Base-by-base conservation (phyloP, 2,888 invertebrate genomes). In the Erebia ligea region DNA sequence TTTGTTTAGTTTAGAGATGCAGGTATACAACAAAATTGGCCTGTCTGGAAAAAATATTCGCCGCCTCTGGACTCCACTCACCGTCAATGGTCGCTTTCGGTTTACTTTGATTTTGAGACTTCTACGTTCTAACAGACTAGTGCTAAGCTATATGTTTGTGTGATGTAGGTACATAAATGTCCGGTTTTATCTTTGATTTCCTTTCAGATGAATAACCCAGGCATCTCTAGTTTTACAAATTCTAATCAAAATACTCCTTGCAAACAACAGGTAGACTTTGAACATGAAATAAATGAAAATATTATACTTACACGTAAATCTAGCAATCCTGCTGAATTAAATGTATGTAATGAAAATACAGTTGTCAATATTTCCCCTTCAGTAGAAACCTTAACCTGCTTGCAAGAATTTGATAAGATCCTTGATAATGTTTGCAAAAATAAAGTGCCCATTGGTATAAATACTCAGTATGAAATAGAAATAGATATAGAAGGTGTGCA, bases 151-250 rank as follows among this genome's bases (percentile, higher is more conserved):
- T 10, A 1, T 2, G 9, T 42, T 42, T 8, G 42, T 42, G 10
- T 42, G 34, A 5, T 25, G n/a, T 34, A 58, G 25, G 19, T 21
- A 3, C 6, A 34, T 10, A 15, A 0, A 2, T 25, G 3, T 21
- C 5, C 2, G 6, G 15, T 59, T 59, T 15, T 42, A 19, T 15
- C 21, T 19, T 45, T 48, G n/a, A 19, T n/a, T 57, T 40, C 15
- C 15, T 67, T 67, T 45, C 45, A 65, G 64, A 64, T 64, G 48
- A 40, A 62, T 13, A 48, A 13, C 13, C n/a, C 6, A n/a, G 34
- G n/a, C 1, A 40, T 0, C 4, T 11, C 15, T 5, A 15, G 10
- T n/a, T 15, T n/a, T 2, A 58, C 10, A 40, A 58, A 19, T 56
- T 11, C 56, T 9, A 17, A 56, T 10, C 10, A 56, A 8, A 56